Base-by-base conservation (phyloP, 2,888 invertebrate genomes). In the Axea sp. region DNA sequence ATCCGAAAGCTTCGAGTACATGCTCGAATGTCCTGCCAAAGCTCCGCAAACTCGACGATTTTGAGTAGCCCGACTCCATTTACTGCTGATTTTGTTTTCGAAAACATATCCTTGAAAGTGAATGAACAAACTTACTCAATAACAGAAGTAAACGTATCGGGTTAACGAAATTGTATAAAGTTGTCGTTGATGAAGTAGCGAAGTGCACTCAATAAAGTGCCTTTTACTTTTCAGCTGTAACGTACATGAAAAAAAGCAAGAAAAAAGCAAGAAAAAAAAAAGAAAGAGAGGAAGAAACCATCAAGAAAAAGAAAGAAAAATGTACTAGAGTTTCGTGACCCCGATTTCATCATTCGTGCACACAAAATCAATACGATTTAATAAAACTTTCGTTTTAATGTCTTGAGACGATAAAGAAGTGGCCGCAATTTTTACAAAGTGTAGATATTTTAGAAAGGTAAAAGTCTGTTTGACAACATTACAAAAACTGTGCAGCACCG, bases 381-480 rank as follows among this genome's bases (percentile, higher is more conserved):
- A 73, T 74, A 51, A 60, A 31, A 62, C 35, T 59, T 67, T 73
- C 60, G 19, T 65, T 65, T 51, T 22, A 53, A 73, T 59, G 33
- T n/a, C 14, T 45, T 19, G 30, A 17, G 49, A 51, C n/a, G 35
- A 31, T 37, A 49, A 53, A 64, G 35, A 57, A 35, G 26, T 53
- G 26, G 11, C 33, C 31, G 19, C 17, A 15, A 22, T 71, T 71
- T 75, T 78, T 77, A 69, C 35, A 51, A 69, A 76, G 51, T 59
- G 51, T 68, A 76, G 77, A 78, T 79, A 77, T 45, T 82, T 83
- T 83, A 81, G 83, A 83, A 84, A 84, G 83, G 83, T 81, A 75
- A 81, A 77, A 77, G 77, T 77, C 72, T 75, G 68, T 71, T 67
- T 51, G 35, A 15, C n/a, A 43, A 49, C 28, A 45, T 33, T 59